Conservation (phyloP, 2,113 vertebrate genomes). For the Perognathus longimembris region DNA sequence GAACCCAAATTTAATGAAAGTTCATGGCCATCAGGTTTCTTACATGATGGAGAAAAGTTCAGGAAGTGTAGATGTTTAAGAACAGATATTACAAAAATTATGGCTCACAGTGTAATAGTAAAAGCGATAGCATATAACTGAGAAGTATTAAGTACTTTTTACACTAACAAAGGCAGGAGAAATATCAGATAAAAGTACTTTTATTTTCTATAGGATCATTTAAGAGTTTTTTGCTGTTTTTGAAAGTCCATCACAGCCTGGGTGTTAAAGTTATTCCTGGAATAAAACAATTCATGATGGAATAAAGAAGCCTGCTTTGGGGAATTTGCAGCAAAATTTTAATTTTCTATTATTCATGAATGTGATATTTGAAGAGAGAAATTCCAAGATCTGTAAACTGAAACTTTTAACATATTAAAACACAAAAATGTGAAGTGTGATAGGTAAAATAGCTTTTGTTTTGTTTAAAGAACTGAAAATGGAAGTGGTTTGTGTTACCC, state of each 20-base stretch:
- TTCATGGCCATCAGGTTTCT: background rate
- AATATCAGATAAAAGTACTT: background rate
- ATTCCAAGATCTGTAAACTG: background rate
- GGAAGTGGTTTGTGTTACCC: background rate
- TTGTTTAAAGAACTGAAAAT: constrained; percentile 31
- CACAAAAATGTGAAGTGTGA: background rate
- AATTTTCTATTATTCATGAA: background rate
- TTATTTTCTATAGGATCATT: constrained; percentile 14
- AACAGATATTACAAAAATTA: background rate
- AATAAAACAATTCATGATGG: background rate
- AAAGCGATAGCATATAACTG: background rate
- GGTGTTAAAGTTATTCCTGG: background rate
- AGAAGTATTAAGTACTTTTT: background rate
- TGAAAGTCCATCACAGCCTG: background rate
- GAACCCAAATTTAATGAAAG: background rate
- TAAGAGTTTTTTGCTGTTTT: background rate
- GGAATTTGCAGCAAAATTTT: constrained; percentile 30
- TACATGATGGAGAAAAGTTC: background rate
- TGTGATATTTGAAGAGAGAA: constrained; percentile 11
- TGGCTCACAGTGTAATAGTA: background rate
- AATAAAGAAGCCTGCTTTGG: background rate
- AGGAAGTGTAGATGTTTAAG: background rate
- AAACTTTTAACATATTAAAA: constrained; percentile 22
- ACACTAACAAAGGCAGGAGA: background rate
- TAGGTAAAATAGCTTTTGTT: constrained; percentile 1